Base-by-base conservation (phyloP, 2,797 vertebrate genomes). In the Sus cebifrons region DNA sequence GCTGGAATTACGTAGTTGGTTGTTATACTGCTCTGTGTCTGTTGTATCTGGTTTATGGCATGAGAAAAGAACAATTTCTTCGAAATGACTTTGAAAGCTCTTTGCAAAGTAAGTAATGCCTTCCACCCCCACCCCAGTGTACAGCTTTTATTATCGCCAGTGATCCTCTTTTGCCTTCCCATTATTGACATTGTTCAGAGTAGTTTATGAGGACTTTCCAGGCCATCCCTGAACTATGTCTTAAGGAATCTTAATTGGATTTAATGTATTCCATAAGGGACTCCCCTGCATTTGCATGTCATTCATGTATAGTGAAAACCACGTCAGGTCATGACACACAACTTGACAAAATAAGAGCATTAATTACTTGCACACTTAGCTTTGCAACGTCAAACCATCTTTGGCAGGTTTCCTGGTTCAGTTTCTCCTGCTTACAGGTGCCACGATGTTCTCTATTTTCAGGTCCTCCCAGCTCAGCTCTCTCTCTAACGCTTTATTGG, bases 41-140 rank as follows among this genome's bases (percentile, higher is more conserved):
- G 2, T 29, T 62, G 20, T 29, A 15, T 60, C 49, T 52, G 13
- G 71, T 44, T 89, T 62, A 54, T 15, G 74, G 62, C 18, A 15
- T 36, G 68, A 84, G 49, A 54, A 75, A 36, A 23, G 23, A 56
- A 10, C 32, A 10, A 14, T 36, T 68, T 68, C 73, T 86, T 65
- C 70, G 44, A 89, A 83, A 36, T 54, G 49, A 92, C 58, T 92
- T 86, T 70, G 64, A 91, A 93, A 54, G 89, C 14, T 16, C 27
- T 79, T 81, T 58, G 65, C 27, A 58, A 79, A 64, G 27, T 73
- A 79, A 64, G 27, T 73, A 90, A 32, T 20, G 13, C 27, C 12
- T 36, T 20, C 4, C 1, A 8, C 18, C 2, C 8, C n/a, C 2
- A 9, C 15, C 12, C 54, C 7, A 8, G 54, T 7, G 7, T 15